Evolutionary conservation across 2,888 invertebrate genomes (phyloP), one percentile per base, ranked within the genome.

Genomic region (Lottia gigantea): DNA sequence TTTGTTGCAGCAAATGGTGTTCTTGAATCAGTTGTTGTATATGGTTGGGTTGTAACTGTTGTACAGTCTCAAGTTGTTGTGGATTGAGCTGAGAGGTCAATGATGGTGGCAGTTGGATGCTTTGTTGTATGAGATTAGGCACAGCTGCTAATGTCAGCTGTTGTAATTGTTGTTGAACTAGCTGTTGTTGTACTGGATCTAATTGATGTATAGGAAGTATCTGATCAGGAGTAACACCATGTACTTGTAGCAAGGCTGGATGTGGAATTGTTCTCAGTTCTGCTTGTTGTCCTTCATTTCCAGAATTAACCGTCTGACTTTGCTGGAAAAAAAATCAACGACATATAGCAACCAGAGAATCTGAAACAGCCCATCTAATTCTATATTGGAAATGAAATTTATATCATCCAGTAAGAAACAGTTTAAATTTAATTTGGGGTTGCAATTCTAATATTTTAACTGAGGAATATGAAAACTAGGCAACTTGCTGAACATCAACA

Each of bases 161-260:
- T n/a, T 71, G 65, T 66, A 75, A 75, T 26, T 77, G 73, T 70
- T 75, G 78, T 45, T 76, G 77, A 67, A 66, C 82, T 55, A 74
- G 74, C 55, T 78, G 78, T 15, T 77, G 66, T 74, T 77, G 74
- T 67, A 74, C 71, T 3, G 75, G 49, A 55, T 74, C 73, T 64
- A 76, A 47, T 45, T 74, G 74, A 15, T 69, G 71, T n/a, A 71
- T 47, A 63, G 68, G 72, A 87, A 67, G 88, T 88, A 62, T 89
- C 89, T 76, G 85, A 90, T 71, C 87, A 86, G 81, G 82, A 81
- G 85, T 55, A 14, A 55, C 55, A 55, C 19, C 55, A 55, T 61
- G 86, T 8, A 40, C 40, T 87, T 45, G 88, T 87, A 62, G 86
- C 81, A 91, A 91, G 64, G 71, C 66, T 65, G 71, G 25, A 26